Conservation (phyloP, 2,888 invertebrate genomes). For the Callimorpha dominula region DNA sequence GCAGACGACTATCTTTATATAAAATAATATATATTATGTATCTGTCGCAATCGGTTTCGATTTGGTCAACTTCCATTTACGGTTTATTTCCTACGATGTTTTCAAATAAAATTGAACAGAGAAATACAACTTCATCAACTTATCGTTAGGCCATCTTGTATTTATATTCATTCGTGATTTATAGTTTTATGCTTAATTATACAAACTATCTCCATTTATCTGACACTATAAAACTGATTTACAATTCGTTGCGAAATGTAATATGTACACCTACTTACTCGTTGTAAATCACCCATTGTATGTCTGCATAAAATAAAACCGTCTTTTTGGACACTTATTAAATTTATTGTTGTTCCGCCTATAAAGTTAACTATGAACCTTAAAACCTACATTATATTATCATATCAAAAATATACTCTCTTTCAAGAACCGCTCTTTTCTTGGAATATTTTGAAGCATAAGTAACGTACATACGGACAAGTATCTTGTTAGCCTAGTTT, state of each 20-base stretch:
- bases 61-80: neutral
- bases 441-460: neutral
- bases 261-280: neutral
- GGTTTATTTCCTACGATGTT: neutral
- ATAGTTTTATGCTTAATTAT: slow-evolving; percentile 9
- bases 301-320: slow-evolving; percentile 25
- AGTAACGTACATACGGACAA: slow-evolving; percentile 6
- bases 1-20: neutral
- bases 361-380: neutral
- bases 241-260: slow-evolving; percentile 37
- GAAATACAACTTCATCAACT: neutral
- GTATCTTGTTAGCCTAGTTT: slow-evolving; percentile 14
- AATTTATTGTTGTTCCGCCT: slow-evolving; percentile 19
- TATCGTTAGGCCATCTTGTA: neutral
- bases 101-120: neutral
- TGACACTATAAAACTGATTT: slow-evolving; percentile 44
- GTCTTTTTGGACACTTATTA: slow-evolving; percentile 19
- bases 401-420: slow-evolving; percentile 1
- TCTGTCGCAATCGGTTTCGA: neutral
- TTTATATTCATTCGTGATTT: neutral
- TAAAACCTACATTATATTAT: slow-evolving; percentile 7
- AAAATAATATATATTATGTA: no score
- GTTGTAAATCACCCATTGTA: slow-evolving; percentile 41
- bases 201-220: slow-evolving; percentile 26
- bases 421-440: neutral